phyloP scores from a whole-genome alignment of 2,113 vertebrate genomes.

The Lophochroa leadbeateri region DNA sequence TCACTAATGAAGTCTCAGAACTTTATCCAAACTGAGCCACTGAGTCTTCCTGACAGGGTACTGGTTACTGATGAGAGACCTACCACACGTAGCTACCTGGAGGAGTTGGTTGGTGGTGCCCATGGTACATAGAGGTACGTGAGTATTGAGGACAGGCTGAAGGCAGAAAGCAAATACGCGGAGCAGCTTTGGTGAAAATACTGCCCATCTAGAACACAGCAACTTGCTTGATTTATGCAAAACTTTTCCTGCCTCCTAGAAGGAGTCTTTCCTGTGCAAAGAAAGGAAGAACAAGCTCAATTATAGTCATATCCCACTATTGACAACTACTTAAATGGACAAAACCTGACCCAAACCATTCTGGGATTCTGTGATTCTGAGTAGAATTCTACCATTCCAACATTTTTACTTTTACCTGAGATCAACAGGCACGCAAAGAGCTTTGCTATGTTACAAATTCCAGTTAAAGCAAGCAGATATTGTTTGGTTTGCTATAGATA shows the following conservation, averaged over 20 bases:
- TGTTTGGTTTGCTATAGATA: neutral
- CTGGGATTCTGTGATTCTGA: neutral
- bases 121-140: neutral
- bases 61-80: neutral
- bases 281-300: neutral
- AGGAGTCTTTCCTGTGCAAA: neutral
- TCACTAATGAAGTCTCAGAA: neutral
- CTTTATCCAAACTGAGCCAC: neutral
- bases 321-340: neutral
- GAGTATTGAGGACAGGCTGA: neutral
- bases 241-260: neutral
- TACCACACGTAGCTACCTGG: fast-evolving
- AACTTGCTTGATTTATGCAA: neutral
- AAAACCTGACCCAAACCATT: neutral
- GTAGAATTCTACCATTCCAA: neutral
- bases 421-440: neutral
- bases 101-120: neutral
- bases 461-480: neutral
- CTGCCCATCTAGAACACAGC: neutral
- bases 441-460: neutral
- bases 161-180: neutral
- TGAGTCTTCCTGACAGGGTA: neutral
- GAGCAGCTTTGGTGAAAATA: neutral
- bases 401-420: neutral
- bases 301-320: neutral